Percentiles rank a stretch among this genome's conserved stretches.
Evolutionary conservation across 2,797 vertebrate species (phyloP).

Genomic region (Xenopus petersii): DNA sequence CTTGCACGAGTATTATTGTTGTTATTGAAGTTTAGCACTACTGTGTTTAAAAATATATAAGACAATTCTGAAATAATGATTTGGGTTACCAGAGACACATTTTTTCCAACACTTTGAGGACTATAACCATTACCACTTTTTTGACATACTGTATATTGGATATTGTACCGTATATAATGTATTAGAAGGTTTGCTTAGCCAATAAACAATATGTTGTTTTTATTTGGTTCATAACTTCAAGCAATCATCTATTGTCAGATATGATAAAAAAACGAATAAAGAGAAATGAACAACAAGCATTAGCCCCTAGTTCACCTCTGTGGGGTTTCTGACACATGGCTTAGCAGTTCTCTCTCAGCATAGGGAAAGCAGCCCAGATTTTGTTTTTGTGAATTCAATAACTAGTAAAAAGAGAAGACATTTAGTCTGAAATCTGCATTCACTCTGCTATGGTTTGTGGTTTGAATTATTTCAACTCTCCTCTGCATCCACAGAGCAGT

Average conservation of each 20-base stretch:
- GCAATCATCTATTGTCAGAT: not conserved
- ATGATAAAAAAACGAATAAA: not conserved
- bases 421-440: constrained; percentile 22
- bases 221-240: not conserved
- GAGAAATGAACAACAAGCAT: not conserved
- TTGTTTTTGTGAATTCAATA: constrained; percentile 12
- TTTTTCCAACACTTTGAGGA: not conserved
- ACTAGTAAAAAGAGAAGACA: not conserved
- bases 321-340: constrained; percentile 3
- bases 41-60: too few relatives aligned
- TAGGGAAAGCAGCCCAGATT: constrained; percentile 8
- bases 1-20: too few relatives aligned
- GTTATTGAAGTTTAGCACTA: too few relatives aligned
- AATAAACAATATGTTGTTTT: not conserved
- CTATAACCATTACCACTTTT: not conserved
- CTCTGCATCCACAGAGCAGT: constrained; percentile 1
- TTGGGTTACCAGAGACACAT: not conserved
- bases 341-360: not conserved
- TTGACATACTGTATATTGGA: not conserved
- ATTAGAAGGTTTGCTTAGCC: not conserved
- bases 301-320: constrained; percentile 3
- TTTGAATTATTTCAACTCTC: constrained; percentile 6
- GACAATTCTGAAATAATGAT: not conserved
- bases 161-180: not conserved
- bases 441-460: constrained; percentile 18